phyloP scores from a whole-genome alignment of 2,113 vertebrate species.

The Brachyhypopomus gauderio region DNA sequence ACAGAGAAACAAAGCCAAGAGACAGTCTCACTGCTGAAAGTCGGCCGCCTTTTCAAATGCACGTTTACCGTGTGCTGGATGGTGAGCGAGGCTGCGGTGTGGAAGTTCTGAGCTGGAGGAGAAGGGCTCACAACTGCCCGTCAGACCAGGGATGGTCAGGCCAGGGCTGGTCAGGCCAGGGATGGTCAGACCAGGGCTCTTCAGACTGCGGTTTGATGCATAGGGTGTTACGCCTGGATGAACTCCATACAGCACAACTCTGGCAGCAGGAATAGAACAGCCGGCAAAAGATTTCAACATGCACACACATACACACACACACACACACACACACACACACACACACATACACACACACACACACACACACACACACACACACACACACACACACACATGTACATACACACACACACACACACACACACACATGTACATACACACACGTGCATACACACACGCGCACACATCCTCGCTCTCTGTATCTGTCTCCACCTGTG shows the following conservation, averaged over 20 bases:
- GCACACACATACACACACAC: not conserved
- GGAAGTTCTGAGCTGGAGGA: not conserved
- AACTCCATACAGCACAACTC: not conserved
- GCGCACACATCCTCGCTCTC: slow-evolving; percentile 6
- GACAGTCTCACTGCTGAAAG: not conserved
- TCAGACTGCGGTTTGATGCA: slow-evolving; percentile 22
- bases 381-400: slow-evolving; percentile 7
- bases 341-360: not conserved
- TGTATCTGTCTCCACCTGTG: not conserved
- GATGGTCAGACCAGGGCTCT: not conserved
- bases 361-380: slow-evolving; percentile 1
- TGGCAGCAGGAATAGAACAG: slow-evolving; percentile 42
- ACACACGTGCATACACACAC: not conserved
- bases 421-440: slow-evolving; percentile 6
- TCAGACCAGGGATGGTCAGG: too few species aligned
- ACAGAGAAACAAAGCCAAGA: slow-evolving; percentile 18
- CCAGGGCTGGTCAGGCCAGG: too few species aligned
- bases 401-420: not conserved
- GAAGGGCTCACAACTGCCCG: not conserved
- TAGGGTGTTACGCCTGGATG: slow-evolving; percentile 3
- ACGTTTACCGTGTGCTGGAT: not conserved
- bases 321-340: slow-evolving; percentile 14
- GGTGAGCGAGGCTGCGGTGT: not conserved
- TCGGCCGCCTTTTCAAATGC: not conserved
- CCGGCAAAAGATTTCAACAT: not conserved